Evolutionary conservation across 2,113 vertebrate species (phyloP).

Genomic region (Zosterops pallidus): DNA sequence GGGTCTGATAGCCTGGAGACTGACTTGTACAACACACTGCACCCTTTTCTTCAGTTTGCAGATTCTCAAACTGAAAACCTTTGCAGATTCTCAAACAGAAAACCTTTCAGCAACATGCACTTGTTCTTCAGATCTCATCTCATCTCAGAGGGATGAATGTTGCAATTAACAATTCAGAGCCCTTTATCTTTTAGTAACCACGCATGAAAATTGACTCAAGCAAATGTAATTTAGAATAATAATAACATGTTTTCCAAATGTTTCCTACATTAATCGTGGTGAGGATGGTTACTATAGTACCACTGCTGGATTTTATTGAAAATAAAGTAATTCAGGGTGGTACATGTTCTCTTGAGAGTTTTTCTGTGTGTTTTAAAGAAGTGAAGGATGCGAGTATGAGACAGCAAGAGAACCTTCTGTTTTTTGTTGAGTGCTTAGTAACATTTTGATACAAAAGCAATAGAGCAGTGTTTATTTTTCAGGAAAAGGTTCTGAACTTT

Average conservation of each 20-base stretch:
- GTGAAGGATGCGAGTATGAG: not conserved
- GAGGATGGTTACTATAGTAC: constrained; percentile 68
- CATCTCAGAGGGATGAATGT: constrained; percentile 37
- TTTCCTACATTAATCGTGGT: constrained; percentile 66
- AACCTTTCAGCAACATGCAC: not conserved
- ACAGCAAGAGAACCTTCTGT: not conserved
- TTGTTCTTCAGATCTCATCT: constrained; percentile 43
- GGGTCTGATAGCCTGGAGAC: not conserved
- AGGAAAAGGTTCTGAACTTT: constrained; percentile 58
- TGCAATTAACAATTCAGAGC: constrained; percentile 70
- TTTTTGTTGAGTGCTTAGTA: constrained; percentile 20
- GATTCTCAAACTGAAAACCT: constrained; percentile 15
- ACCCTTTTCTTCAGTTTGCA: not conserved
- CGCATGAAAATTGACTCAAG: constrained; percentile 72
- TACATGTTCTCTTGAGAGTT: not conserved
- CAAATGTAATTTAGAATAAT: constrained; percentile 78
- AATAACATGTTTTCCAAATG: constrained; percentile 71
- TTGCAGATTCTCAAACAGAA: not conserved
- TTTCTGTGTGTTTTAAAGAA: constrained; percentile 57
- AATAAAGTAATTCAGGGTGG: not conserved
- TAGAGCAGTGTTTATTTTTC: constrained; percentile 61
- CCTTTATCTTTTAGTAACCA: constrained; percentile 65
- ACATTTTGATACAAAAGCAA: constrained; percentile 51
- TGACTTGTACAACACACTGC: not conserved
- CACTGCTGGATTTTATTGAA: constrained; percentile 61